Evolutionary conservation across 2,797 vertebrate species (phyloP), one percentile per base, ranked within the genome.

Genomic region (Alcedo quadribrachys): DNA sequence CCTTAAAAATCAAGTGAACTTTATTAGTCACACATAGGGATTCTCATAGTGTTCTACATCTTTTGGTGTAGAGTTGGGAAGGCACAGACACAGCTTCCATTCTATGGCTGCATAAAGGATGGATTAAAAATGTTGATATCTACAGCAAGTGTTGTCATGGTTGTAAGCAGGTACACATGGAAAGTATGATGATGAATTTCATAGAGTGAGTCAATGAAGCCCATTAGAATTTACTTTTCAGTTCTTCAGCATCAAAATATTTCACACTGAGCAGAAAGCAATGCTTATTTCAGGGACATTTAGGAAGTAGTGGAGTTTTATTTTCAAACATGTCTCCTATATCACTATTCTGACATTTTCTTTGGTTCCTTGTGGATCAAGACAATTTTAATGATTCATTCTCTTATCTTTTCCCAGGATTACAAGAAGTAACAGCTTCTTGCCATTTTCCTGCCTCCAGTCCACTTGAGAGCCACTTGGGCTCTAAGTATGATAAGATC

Each of bases 401-500:
- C 19, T 51, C 40, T 90, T 62, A 55, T 28, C 9, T 40, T 89
- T 81, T 43, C 15, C 21, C 45, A 66, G 85, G 18, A 86, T 87
- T 85, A 86, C 63, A 79, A 62, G 35, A 77, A 81, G 8, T 50
- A 66, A 74, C 37, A 62, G 46, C 90, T 93, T 70, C 66, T 61
- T 94, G 58, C 43, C 45, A 18, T 90, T 92, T 94, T 67, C n/a
- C 27, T 86, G 67, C 62, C 50, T 84, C 25, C 65, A 66, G 79
- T 88, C 60, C 67, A 85, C 32, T 55, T 87, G 87, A 82, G 82
- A 94, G 87, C 75, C 33, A 62, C 25, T 78, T 21, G 53, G 37
- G 19, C 79, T 84, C 68, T 66, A 80, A 92, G 86, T 89, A 61
- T 35, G 54, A 61, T 77, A 79, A 87, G 81, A 95, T 93, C 70